A percentile compares a stretch with the other conserved stretches of the same genome.
These are phyloP conservation scores for Crambe crambe DNA, from an alignment of 37 sponge, comb jelly and placozoan genomes.

Conservation along the genomic window DNA sequence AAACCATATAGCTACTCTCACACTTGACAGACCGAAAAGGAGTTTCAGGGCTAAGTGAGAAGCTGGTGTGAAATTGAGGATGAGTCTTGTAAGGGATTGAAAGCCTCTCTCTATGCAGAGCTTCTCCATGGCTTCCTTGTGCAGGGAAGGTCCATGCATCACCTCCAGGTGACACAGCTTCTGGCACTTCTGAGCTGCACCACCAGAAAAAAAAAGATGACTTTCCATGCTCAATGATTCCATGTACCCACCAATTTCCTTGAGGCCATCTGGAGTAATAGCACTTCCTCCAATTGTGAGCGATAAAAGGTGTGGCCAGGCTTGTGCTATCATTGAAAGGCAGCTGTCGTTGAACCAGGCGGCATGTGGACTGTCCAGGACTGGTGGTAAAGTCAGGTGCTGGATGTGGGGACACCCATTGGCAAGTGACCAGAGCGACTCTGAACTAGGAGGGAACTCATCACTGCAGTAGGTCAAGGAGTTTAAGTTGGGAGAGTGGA, in stretches of 20 bases:
- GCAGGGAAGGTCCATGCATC: conserved; percentile 20
- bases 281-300: conserved; percentile 39
- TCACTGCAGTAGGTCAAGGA: conserved; percentile 49
- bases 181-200: conserved; percentile 29
- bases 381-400: conserved; percentile 38
- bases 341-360: conserved; percentile 39
- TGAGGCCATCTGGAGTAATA: conserved; percentile 30
- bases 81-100: conserved; percentile 13
- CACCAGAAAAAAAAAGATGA: neutral
- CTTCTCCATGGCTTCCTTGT: conserved; percentile 5
- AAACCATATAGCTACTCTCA: neutral
- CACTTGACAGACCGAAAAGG: conserved; percentile 1
- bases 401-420: conserved; percentile 50
- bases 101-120: conserved; percentile 21
- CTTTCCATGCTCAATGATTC: neutral
- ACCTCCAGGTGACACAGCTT: conserved; percentile 15
- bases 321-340: conserved; percentile 21
- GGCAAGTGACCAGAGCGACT: conserved; percentile 55
- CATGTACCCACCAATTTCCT: conserved; percentile 24
- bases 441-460: conserved; percentile 59
- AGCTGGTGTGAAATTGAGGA: conserved; percentile 50
- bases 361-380: conserved; percentile 13
- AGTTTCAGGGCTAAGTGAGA: conserved; percentile 22
- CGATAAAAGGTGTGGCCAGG: conserved; percentile 31
- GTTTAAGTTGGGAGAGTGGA: conserved; percentile 32